phyloP scores from a whole-genome alignment of 2,797 vertebrate species.

The Gila robusta region DNA sequence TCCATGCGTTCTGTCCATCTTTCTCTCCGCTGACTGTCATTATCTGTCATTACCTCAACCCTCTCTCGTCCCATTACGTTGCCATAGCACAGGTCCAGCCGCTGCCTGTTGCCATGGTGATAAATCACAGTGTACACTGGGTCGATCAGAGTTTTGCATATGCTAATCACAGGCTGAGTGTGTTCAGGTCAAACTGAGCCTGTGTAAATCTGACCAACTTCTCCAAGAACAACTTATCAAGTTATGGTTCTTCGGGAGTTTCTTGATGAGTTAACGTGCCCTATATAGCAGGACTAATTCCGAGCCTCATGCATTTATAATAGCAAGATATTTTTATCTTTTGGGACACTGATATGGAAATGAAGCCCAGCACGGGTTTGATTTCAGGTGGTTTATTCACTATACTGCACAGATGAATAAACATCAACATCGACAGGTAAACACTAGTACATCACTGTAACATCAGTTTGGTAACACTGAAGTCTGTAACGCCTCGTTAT shows the following conservation, averaged over 20 bases:
- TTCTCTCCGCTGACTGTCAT: conserved; percentile 22
- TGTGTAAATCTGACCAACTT: background rate
- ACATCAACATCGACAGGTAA: background rate
- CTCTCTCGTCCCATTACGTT: conserved; percentile 55
- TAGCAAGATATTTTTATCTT: background rate
- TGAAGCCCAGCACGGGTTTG: background rate
- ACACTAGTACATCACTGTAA: background rate
- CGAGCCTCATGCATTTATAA: conserved; percentile 27
- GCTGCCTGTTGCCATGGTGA: conserved; percentile 58
- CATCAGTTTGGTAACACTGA: no score
- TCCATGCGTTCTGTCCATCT: background rate
- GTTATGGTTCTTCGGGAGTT: background rate
- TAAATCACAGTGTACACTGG: conserved; percentile 27
- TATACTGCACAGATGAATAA: background rate
- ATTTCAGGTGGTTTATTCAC: conserved; percentile 1
- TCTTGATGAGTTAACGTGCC: background rate
- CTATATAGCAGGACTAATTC: background rate
- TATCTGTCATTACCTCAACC: conserved; percentile 48
- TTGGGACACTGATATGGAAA: background rate
- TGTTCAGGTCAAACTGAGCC: conserved; percentile 14
- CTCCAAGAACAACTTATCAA: background rate
- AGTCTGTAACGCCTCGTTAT: background rate
- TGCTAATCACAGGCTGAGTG: conserved; percentile 15
- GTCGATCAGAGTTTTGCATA: conserved; percentile 43
- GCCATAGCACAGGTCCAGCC: conserved; percentile 54